A percentile compares a stretch with the other conserved stretches of the same genome.
These are phyloP conservation scores for Amblyraja radiata DNA, from an alignment of 2,797 vertebrate species.

Conservation along the genomic window DNA sequence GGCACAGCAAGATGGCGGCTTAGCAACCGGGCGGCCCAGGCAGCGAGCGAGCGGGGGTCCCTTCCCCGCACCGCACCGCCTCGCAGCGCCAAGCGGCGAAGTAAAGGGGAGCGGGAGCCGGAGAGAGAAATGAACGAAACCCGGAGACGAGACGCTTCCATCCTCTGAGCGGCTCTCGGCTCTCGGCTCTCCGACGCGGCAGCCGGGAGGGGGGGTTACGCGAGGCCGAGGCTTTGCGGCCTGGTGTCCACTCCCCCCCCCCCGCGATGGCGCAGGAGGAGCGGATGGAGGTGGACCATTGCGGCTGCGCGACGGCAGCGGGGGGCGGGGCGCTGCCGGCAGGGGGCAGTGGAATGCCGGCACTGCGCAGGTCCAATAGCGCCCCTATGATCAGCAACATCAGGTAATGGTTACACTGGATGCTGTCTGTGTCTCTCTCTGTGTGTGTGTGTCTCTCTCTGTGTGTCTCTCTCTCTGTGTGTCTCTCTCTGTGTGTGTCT, in stretches of 20 bases:
- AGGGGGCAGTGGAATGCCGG: background rate
- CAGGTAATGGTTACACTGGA: background rate
- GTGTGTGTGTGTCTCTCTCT: too few species aligned
- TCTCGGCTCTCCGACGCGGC: conserved; percentile 12
- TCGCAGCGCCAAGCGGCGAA: background rate
- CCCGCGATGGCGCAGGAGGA: conserved; percentile 11
- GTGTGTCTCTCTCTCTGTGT: too few species aligned
- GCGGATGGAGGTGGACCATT: conserved; percentile 30
- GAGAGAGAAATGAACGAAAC: background rate
- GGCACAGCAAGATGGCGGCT: conserved; percentile 31
- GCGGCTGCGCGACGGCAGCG: conserved; percentile 16
- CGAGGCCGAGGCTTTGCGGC: conserved; percentile 45
- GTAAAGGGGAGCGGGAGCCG: too few species aligned
- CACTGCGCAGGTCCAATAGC: conserved; percentile 25
- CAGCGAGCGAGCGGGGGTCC: background rate
- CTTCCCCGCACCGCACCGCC: background rate
- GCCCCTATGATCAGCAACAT: conserved; percentile 33
- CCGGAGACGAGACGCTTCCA: background rate
- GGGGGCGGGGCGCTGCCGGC: background rate
- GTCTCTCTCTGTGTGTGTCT: too few species aligned
- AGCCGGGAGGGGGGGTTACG: conserved; percentile 40
- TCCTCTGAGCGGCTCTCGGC: background rate
- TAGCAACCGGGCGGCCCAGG: conserved; percentile 3
- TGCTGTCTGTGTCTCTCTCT: too few species aligned
- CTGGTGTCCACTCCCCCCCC: conserved; percentile 46